Base-by-base conservation (phyloP, 2,113 vertebrate species). In the Pao palembangensis region DNA sequence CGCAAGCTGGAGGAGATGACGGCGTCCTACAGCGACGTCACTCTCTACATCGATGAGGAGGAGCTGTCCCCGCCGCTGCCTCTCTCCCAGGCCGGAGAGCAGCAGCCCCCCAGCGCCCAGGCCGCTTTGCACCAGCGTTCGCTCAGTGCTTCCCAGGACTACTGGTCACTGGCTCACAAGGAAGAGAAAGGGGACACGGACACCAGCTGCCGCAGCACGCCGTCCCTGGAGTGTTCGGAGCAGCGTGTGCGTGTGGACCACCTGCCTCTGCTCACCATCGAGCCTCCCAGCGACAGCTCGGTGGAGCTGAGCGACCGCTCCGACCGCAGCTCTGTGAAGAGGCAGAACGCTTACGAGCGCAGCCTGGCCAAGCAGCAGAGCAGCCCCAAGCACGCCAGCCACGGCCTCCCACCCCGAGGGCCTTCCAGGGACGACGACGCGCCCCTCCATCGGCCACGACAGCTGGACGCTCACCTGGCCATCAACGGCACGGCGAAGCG, bases 41-140 rank as follows among this genome's bases (percentile, higher is more conserved):
- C 95, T 0, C 88, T 99, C 58, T 98, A 98, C 82, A 99, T 99
- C 0, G 96, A 99, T 0, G 96, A 98, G 75, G 96, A 99, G 62
- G 96, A 98, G 74, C 80, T 98, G 46, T 98, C 96, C 0, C 96
- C 95, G 0, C 95, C 96, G 2, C 88, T 96, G 23, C 93, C 94
- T 0, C 87, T 93, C 6, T 90, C 92, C 1, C 95, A 95, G 62
- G 89, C 91, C 0, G 92, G 91, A n/a, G 93, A 94, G 49, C 90
- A 94, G 49, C 90, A 93, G 46, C 91, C 92, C 0, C 93, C 94
- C 61, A 93, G 93, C 82, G 91, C 92, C 0, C 94, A 98, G 64
- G 93, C 93, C 0, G 94, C 96, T 75, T 70, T 95, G 70, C 91
- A 92, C 21, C 92, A 93, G 31, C 90, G 93, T 16, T 92, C 93